Evolutionary conservation across 1,140 invertebrate species (phyloP).

Genomic region (Eriocheir sinensis): DNA sequence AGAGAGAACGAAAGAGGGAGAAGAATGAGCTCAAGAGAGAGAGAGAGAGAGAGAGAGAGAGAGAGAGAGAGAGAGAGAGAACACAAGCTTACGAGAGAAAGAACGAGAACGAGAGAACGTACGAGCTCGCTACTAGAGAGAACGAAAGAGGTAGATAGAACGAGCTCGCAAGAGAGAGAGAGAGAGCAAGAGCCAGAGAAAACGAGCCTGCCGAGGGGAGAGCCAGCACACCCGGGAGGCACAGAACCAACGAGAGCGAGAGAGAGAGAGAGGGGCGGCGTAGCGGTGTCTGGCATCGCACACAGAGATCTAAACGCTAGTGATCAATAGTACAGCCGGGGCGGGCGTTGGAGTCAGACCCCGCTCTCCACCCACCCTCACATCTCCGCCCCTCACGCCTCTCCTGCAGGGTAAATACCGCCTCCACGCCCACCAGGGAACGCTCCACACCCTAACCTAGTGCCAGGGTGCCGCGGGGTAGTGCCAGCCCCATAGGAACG

Average conservation of each 20-base stretch:
- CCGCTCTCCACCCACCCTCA: not conserved
- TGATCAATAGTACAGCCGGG: not conserved
- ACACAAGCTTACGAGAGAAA: no score
- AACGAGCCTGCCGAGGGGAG: not conserved
- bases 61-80: not conserved
- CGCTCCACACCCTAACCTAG: not conserved
- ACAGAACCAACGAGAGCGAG: not conserved
- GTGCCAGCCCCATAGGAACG: not conserved
- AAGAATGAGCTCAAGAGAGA: no score
- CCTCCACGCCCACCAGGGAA: not conserved
- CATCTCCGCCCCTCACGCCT: not conserved
- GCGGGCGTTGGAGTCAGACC: not conserved
- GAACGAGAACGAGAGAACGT: not conserved
- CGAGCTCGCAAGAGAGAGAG: not conserved
- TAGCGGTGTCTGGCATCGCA: not conserved
- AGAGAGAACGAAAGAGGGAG: not conserved
- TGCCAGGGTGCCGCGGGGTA: not conserved
- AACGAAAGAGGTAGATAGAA: not conserved
- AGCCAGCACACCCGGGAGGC: not conserved
- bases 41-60: constrained; percentile 35
- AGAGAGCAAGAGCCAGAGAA: not conserved
- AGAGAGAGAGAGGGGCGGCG: not conserved
- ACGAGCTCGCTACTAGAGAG: no score
- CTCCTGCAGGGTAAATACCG: not conserved
- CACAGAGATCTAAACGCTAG: not conserved